Evolutionary conservation across 2,888 invertebrate genomes (phyloP).

Genomic region (Stegana nigrithorax): DNA sequence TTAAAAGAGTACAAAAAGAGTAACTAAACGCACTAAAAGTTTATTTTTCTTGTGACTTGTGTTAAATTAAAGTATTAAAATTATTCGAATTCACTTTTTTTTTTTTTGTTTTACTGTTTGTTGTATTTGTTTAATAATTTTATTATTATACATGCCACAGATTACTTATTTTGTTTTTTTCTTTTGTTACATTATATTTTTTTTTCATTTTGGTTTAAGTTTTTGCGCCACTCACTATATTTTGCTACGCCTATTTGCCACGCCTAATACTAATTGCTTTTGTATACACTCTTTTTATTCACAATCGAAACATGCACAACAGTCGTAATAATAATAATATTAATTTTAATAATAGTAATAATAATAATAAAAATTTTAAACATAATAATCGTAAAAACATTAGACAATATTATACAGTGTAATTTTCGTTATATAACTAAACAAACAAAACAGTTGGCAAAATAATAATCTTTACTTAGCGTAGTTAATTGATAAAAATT

Average conservation of each 20-base stretch:
- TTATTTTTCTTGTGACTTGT: too few species aligned
- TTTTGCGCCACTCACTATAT: too few species aligned
- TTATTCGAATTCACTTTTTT: too few species aligned
- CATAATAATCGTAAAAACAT: too few species aligned
- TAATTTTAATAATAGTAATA: background rate
- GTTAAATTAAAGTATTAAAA: too few species aligned
- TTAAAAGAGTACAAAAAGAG: too few species aligned
- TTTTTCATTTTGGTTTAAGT: too few species aligned
- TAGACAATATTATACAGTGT: background rate
- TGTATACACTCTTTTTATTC: background rate
- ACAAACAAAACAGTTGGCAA: background rate
- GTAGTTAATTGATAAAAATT: background rate
- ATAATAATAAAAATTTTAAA: too few species aligned
- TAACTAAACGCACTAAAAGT: too few species aligned
- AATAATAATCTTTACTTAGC: background rate
- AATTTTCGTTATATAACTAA: background rate
- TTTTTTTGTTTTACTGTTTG: too few species aligned
- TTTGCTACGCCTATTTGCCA: background rate
- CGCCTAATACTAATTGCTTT: background rate
- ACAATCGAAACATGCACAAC: conserved; percentile 5
- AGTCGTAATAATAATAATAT: conserved; percentile 1
- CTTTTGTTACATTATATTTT: too few species aligned
- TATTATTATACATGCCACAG: background rate
- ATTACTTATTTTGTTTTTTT: background rate
- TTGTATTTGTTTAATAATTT: too few species aligned